A percentile compares a stretch with the other conserved stretches of the same genome.
Conservation (phyloP, 2,888 invertebrate genomes). For the Sphaerophoria rueppellii region DNA sequence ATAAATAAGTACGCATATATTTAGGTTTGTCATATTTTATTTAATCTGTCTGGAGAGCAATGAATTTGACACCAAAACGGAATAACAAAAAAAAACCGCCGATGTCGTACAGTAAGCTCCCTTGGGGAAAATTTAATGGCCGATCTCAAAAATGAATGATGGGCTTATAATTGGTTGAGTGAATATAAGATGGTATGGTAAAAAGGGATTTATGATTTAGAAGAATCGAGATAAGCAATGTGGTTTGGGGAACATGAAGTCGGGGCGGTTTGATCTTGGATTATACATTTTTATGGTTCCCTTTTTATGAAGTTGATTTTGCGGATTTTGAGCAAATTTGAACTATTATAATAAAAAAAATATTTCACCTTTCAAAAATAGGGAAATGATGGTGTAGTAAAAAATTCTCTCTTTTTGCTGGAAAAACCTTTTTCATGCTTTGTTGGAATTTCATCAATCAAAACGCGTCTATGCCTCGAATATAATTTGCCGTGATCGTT, state of each 20-base stretch:
- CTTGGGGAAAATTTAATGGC: conserved; percentile 55
- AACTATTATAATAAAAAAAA: no score
- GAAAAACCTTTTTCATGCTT: no score
- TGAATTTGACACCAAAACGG: conserved; percentile 59
- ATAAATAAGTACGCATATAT: conserved; percentile 52
- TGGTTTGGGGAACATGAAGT: neutral
- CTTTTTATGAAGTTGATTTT: no score
- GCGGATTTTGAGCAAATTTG: no score
- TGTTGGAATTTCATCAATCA: no score
- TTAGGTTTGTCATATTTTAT: conserved; percentile 40
- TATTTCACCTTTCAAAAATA: no score
- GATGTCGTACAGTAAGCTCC: conserved; percentile 1
- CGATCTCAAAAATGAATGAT: conserved; percentile 63
- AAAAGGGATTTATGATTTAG: conserved; percentile 50
- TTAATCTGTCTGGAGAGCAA: conserved; percentile 65
- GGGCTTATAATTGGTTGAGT: conserved; percentile 61
- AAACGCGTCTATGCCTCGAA: no score
- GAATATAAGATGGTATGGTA: conserved; percentile 34
- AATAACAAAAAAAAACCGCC: conserved; percentile 11
- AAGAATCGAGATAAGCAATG: conserved; percentile 18
- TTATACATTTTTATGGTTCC: neutral
- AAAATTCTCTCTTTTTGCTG: no score
- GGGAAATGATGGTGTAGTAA: no score
- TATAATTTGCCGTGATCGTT: no score
- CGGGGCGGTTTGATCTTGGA: neutral